Evolutionary conservation across 2,888 invertebrate genomes (phyloP), one percentile per base, ranked within the genome.

Genomic region (Phyto melanocephala): DNA sequence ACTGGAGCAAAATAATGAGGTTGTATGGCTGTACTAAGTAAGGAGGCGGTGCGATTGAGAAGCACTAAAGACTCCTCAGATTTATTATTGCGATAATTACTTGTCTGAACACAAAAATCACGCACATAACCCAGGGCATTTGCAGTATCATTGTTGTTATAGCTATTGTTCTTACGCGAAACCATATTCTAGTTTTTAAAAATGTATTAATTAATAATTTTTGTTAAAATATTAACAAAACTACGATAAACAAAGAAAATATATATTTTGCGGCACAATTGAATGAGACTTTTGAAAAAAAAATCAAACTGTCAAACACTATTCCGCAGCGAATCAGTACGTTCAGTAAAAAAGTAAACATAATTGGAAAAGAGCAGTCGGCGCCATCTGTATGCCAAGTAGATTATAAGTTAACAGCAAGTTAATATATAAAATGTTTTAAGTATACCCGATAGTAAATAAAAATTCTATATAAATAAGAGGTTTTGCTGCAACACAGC

Each of bases 11-110:
- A 90, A 35, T 87, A 85, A 0, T 87, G 86, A 8, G 85, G 80
- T 15, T 85, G 83, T 45, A 85, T 78, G 22, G 86, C 70, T 6
- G 86, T 84, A 17, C 84, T 83, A 0, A 86, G 70, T 7, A 86
- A 20, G 13, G 90, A 89, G 37, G 90, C 88, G 74, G 85, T 89
- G 17, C 91, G 88, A 81, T 90, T 90, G 2, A 91, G 80, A 15
- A 88, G 85, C 72, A 89, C 85, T 58, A 90, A 82, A 0, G 88
- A 82, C 72, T 89, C 89, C 15, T 90, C 89, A 0, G 88, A 81
- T 60, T 87, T 88, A 1, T 87, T 87, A 50, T 84, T 87, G 22
- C 87, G 88, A 70, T 88, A 90, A 2, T 83, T 71, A 4, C 86
- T 80, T 0, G 87, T 87, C 62, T 89, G 88, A 2, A 56, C 80